Evolutionary conservation across 2,797 vertebrate species (phyloP), one percentile per base, ranked within the genome.

Genomic region (Steatocranus sp.): DNA sequence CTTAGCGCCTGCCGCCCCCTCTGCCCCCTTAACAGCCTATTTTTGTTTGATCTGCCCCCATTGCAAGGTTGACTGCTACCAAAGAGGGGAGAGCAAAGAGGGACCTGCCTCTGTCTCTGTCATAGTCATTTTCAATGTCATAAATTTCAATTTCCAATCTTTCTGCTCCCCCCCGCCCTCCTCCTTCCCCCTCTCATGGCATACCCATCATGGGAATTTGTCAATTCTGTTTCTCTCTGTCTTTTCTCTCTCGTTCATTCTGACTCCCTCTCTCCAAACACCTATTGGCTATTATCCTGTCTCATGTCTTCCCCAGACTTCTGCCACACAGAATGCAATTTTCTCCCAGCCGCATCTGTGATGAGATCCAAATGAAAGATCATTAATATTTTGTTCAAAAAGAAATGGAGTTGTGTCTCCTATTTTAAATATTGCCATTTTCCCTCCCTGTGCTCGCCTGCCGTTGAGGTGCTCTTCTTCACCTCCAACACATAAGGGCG

Each of bases 281-380:
- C 95, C 95, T 95, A 96, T 97, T 95, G 95, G 97, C 98, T 97
- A 98, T 98, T 98, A 99, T 97, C 97, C 97, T 96, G 95, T 95
- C 96, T 96, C 95, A 95, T 80, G 93, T 95, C 95, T 95, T 95
- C 91, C 89, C 96, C 96, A 95, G 94, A 96, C 96, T 96, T 96
- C 92, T 86, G 91, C 84, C 92, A 96, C 96, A 87, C 95, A 96
- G 94, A 97, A 97, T 96, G 96, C 96, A 97, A 98, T 98, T 97
- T 97, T 92, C 93, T 92, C 93, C 91, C 73, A 75, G 93, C 88
- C 92, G 95, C 94, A 90, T 96, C 41, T 89, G 91, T 97, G 97
- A 98, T 97, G 97, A 97, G 96, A 97, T 96, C 95, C 96, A 96
- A 97, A 96, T 97, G 96, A 94, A 96, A 96, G 92, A 95, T 96